These are phyloP conservation scores for Eristalis arbustorum DNA, from an alignment of 2,888 invertebrate genomes.

Conservation along the genomic window DNA sequence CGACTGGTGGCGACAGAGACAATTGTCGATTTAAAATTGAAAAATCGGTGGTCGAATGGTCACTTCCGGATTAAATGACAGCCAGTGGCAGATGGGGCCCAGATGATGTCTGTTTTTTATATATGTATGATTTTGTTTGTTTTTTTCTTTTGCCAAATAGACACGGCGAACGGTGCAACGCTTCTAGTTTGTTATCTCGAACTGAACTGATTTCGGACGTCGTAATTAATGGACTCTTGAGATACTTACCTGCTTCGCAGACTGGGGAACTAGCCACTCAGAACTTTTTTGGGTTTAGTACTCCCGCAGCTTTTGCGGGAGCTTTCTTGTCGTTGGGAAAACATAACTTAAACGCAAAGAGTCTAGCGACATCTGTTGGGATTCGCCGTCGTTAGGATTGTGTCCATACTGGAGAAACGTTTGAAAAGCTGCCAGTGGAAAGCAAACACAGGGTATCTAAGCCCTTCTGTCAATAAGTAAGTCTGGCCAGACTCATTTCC, in stretches of 20 bases:
- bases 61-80: slow-evolving; percentile 35
- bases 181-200: slow-evolving; percentile 50
- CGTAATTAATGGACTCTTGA: slow-evolving; percentile 57
- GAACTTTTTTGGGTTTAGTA: slow-evolving; percentile 48
- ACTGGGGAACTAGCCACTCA: slow-evolving; percentile 4
- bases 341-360: background rate
- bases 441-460: background rate
- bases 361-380: slow-evolving; percentile 1
- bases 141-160: slow-evolving; percentile 2
- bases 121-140: background rate
- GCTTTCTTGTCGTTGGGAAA: background rate
- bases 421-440: background rate
- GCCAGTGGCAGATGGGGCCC: slow-evolving; percentile 2
- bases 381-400: background rate
- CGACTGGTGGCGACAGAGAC: background rate
- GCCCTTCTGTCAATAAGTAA: too few relatives aligned
- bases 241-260: slow-evolving; percentile 48
- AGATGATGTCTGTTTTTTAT: slow-evolving; percentile 10
- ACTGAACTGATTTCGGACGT: slow-evolving; percentile 66
- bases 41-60: slow-evolving; percentile 39
- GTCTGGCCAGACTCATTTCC: too few relatives aligned
- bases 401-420: background rate
- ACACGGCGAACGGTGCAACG: slow-evolving; percentile 19
- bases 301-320: background rate
- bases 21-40: slow-evolving; percentile 37